These are phyloP conservation scores for Hydrolagus affinis DNA, from an alignment of 2,113 vertebrate genomes.

Conservation along the genomic window DNA sequence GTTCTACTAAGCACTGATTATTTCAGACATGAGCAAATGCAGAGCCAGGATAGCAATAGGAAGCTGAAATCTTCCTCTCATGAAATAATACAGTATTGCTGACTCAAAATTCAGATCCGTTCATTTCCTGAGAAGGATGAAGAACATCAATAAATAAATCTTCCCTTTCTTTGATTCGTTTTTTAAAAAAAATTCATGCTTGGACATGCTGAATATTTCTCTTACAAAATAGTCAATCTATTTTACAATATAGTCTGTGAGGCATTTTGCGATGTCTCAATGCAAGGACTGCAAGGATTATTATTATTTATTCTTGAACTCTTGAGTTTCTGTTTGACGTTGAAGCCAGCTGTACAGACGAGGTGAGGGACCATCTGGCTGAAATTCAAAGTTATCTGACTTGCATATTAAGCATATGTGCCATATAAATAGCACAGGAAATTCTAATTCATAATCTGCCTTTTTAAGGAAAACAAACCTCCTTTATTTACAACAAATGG, in stretches of 20 bases:
- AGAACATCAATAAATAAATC: not conserved
- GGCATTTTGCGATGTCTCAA: too few species aligned
- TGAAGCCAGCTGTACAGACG: not conserved
- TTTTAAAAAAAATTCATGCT: not conserved
- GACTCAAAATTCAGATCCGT: not conserved
- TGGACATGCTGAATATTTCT: not conserved
- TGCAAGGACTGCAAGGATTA: too few species aligned
- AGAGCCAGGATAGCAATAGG: not conserved
- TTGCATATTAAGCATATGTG: too few species aligned
- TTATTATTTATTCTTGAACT: too few species aligned
- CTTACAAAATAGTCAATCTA: too few species aligned
- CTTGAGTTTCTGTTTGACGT: too few species aligned
- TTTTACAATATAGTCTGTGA: too few species aligned
- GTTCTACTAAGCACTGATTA: constrained; percentile 5
- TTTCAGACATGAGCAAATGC: not conserved
- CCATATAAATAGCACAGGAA: too few species aligned
- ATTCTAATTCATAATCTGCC: not conserved
- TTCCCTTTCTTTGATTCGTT: not conserved
- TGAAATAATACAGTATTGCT: not conserved
- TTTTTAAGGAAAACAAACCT: constrained; percentile 1
- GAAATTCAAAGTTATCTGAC: not conserved
- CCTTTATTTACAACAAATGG: not conserved
- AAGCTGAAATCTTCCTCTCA: not conserved
- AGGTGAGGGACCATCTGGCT: not conserved
- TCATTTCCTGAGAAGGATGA: not conserved